phyloP scores from a whole-genome alignment of 2,113 vertebrate species.

The Pteruthius melanotis region DNA sequence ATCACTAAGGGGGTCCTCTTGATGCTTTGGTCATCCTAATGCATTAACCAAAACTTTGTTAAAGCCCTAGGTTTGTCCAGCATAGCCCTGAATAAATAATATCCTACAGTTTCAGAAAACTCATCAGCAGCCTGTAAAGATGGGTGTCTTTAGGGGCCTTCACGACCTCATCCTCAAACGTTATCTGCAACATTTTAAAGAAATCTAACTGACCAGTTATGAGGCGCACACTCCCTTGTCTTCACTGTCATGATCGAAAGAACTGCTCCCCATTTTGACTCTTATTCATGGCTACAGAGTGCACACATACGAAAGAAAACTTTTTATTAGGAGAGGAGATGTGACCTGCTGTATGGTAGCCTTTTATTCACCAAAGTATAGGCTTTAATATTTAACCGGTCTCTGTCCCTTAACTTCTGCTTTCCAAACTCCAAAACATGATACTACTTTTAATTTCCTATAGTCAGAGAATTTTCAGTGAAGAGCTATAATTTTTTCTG shows the following conservation, averaged over 20 bases:
- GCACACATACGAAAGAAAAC: not conserved
- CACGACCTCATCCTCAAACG: not conserved
- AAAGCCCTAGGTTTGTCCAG: not conserved
- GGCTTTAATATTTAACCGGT: not conserved
- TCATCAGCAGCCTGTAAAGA: not conserved
- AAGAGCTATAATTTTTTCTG: not conserved
- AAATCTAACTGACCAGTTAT: not conserved
- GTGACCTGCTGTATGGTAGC: not conserved
- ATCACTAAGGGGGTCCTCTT: not conserved
- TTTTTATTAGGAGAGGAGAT: not conserved
- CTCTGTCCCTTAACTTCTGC: not conserved
- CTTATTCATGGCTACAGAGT: not conserved
- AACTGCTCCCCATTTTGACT: not conserved
- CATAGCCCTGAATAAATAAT: not conserved
- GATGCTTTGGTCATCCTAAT: not conserved
- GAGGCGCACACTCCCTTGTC: not conserved
- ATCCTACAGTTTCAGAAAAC: constrained; percentile 13
- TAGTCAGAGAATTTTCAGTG: not conserved
- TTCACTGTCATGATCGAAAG: not conserved
- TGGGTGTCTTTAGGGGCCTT: not conserved
- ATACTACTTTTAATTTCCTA: not conserved
- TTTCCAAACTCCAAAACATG: not conserved
- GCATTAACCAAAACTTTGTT: constrained; percentile 15
- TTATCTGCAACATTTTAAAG: not conserved
- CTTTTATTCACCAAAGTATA: not conserved